Percentiles rank a stretch among this genome's conserved stretches.
Evolutionary conservation across 2,888 invertebrate species (phyloP).

Genomic region (Julus scanicus): DNA sequence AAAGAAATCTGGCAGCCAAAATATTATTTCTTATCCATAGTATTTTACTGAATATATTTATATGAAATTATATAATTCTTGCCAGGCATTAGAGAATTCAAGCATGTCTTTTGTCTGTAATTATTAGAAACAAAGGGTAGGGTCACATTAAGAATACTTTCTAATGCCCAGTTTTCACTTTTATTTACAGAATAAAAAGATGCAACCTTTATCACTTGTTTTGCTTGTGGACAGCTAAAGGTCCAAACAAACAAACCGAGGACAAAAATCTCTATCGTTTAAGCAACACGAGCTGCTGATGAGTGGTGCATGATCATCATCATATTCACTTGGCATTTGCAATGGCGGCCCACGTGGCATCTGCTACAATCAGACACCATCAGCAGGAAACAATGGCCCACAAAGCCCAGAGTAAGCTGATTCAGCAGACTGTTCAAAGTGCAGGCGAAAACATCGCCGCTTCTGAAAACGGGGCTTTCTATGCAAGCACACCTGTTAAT

Average conservation of each 20-base stretch:
- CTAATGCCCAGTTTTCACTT: not conserved
- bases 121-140: too few relatives aligned
- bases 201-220: not conserved
- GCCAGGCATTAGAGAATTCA: too few relatives aligned
- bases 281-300: not conserved
- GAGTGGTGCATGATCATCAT: not conserved
- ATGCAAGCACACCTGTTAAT: not conserved
- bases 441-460: not conserved
- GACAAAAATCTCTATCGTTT: not conserved
- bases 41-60: too few relatives aligned
- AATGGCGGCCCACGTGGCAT: slow-evolving; percentile 29
- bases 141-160: too few relatives aligned
- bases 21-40: too few relatives aligned
- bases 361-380: slow-evolving; percentile 37
- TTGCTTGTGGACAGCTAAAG: not conserved
- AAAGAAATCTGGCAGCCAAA: too few relatives aligned
- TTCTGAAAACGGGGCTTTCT: not conserved
- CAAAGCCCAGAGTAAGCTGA: not conserved
- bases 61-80: too few relatives aligned
- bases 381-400: slow-evolving; percentile 15
- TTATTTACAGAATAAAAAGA: not conserved
- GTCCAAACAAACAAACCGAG: not conserved
- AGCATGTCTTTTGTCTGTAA: too few relatives aligned
- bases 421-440: not conserved
- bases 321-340: not conserved